Evolutionary conservation across 2,797 vertebrate genomes (phyloP).

Genomic region (Naso thynnoides): DNA sequence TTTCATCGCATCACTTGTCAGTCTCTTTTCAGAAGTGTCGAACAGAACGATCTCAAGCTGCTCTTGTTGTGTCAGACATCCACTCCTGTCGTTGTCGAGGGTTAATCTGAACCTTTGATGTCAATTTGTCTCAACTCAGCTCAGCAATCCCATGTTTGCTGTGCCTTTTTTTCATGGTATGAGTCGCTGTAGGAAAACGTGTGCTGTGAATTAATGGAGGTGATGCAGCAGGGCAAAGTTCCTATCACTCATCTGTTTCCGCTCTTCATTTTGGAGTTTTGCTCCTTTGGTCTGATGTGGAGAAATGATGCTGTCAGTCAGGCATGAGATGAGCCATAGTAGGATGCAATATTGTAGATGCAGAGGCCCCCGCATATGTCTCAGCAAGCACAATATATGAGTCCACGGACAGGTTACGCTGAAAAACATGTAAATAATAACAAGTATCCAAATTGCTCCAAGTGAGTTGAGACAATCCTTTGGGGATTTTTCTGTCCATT

Average conservation of each 20-base stretch:
- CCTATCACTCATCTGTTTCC: slow-evolving; percentile 18
- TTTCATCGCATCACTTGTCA: slow-evolving; percentile 28
- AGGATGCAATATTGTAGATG: slow-evolving; percentile 10
- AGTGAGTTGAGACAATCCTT: no score
- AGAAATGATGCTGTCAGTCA: slow-evolving; percentile 52
- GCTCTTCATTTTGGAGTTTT: slow-evolving; percentile 20
- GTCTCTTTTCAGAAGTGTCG: slow-evolving; percentile 36
- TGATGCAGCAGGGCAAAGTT: slow-evolving; percentile 22
- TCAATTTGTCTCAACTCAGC: slow-evolving; percentile 51
- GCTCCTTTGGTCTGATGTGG: slow-evolving; percentile 14
- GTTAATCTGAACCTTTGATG: slow-evolving; percentile 46
- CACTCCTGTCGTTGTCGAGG: slow-evolving; percentile 24
- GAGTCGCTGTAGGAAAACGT: slow-evolving; percentile 18
- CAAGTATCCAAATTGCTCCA: no score
- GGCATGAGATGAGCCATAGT: slow-evolving; percentile 13
- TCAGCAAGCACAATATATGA: slow-evolving; percentile 35
- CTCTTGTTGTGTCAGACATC: slow-evolving; percentile 38
- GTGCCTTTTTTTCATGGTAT: slow-evolving; percentile 24
- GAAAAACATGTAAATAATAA: slow-evolving; percentile 1
- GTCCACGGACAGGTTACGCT: slow-evolving; percentile 18
- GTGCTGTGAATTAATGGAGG: slow-evolving; percentile 34
- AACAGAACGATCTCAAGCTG: slow-evolving; percentile 21
- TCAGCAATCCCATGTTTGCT: slow-evolving; percentile 28
- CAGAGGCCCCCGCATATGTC: slow-evolving; percentile 7
- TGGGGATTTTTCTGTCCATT: no score